phyloP scores from a whole-genome alignment of 2,888 invertebrate species.

The Norana najaformis region DNA sequence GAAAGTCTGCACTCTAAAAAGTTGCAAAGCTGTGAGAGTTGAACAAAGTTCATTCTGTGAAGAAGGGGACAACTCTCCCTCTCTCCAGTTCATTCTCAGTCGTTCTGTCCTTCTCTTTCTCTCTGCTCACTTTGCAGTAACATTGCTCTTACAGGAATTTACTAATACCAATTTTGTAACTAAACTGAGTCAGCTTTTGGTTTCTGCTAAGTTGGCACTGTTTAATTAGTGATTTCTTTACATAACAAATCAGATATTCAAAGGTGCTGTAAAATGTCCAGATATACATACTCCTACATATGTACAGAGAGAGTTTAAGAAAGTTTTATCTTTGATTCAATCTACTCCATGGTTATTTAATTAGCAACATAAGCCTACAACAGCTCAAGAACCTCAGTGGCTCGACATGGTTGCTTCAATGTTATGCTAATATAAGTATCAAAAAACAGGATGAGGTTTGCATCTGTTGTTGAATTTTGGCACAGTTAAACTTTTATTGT shows the following conservation, averaged over 20 bases:
- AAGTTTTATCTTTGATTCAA: background rate
- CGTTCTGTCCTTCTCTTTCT: background rate
- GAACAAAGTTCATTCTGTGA: no score
- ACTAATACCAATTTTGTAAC: background rate
- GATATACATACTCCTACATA: background rate
- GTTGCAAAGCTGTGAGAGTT: no score
- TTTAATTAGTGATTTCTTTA: background rate
- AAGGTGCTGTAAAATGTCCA: background rate
- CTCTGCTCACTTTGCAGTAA: background rate
- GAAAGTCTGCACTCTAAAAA: no score
- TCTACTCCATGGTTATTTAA: no score
- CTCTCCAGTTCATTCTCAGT: background rate
- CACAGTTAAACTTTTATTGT: background rate
- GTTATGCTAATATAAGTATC: no score
- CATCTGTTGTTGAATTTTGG: background rate
- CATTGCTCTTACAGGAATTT: background rate
- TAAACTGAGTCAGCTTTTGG: background rate
- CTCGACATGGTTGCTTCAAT: no score
- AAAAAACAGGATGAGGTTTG: no score
- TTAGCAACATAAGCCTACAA: no score
- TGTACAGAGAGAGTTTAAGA: background rate
- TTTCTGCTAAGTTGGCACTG: background rate
- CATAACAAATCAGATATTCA: background rate
- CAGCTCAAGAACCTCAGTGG: no score
- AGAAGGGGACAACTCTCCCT: no score